A percentile compares a stretch with the other conserved stretches of the same genome.
These are phyloP conservation scores for Tetropium fuscum DNA, from an alignment of 2,888 invertebrate genomes.

Conservation along the genomic window DNA sequence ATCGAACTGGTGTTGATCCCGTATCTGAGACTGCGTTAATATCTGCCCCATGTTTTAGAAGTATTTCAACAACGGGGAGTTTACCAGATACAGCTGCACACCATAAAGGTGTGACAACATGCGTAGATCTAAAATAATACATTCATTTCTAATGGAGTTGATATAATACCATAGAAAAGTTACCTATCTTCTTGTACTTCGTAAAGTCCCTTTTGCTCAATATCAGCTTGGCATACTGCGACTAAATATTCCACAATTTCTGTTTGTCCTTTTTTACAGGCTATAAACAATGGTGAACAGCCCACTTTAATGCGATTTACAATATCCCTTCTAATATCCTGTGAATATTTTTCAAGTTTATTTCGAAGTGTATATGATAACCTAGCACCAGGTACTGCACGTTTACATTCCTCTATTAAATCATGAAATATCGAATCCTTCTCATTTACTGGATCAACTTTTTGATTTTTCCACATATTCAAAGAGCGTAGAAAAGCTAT, in stretches of 20 bases:
- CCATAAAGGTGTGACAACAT: conserved; percentile 92
- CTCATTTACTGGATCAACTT: conserved; percentile 58
- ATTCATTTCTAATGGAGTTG: neutral
- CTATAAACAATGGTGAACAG: conserved; percentile 85
- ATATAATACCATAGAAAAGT: conserved; percentile 4
- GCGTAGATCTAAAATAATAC: conserved; percentile 70
- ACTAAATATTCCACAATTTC: conserved; percentile 90
- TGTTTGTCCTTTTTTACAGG: conserved; percentile 82
- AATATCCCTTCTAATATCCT: conserved; percentile 74
- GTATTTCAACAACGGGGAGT: conserved; percentile 79
- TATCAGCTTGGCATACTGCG: conserved; percentile 82
- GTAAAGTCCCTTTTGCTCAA: conserved; percentile 88
- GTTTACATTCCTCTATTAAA: conserved; percentile 75
- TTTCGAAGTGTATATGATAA: conserved; percentile 70
- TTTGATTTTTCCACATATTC: conserved; percentile 59
- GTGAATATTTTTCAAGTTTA: conserved; percentile 71
- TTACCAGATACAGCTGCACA: conserved; percentile 91
- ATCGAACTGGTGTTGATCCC: conserved; percentile 90
- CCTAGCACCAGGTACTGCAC: conserved; percentile 76
- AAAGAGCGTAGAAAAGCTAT: conserved; percentile 31
- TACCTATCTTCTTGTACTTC: conserved; percentile 85
- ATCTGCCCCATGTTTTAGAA: conserved; percentile 84
- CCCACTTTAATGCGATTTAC: conserved; percentile 78
- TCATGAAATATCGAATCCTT: conserved; percentile 72
- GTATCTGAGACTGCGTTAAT: conserved; percentile 90